Percentiles rank a stretch among this genome's conserved stretches.
These are phyloP conservation scores for Neodiprion pinetum DNA, from an alignment of 1,140 invertebrate species.

Conservation along the genomic window DNA sequence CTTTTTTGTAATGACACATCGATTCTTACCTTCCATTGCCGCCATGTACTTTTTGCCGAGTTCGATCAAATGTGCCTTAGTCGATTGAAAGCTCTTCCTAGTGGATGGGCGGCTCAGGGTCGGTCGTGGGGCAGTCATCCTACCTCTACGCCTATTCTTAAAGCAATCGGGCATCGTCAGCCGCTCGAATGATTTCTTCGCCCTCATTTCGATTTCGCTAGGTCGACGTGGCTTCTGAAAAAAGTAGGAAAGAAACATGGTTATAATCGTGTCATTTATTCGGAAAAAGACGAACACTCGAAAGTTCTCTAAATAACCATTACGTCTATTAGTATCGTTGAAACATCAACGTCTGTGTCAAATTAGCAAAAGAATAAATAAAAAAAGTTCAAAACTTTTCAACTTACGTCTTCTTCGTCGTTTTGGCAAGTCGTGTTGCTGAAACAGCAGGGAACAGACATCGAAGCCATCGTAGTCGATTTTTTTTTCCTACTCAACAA, in stretches of 20 bases:
- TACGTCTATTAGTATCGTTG: too few relatives aligned
- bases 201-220: conserved; percentile 63
- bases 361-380: too few relatives aligned
- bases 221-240: conserved; percentile 33
- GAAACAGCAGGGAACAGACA: too few relatives aligned
- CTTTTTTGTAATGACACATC: background rate
- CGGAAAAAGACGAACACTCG: too few relatives aligned
- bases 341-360: too few relatives aligned
- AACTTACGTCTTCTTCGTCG: too few relatives aligned
- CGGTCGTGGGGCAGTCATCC: conserved; percentile 31
- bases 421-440: too few relatives aligned
- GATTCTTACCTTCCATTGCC: background rate
- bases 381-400: too few relatives aligned
- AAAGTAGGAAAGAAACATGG: background rate
- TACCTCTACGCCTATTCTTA: conserved; percentile 49
- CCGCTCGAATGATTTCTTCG: conserved; percentile 63
- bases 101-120: conserved; percentile 29
- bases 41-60: background rate
- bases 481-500: too few relatives aligned
- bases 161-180: conserved; percentile 69
- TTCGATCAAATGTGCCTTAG: background rate
- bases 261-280: too few relatives aligned
- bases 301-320: too few relatives aligned
- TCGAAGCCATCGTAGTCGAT: too few relatives aligned
- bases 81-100: conserved; percentile 28